Percentiles rank a stretch among this genome's conserved stretches.
Evolutionary conservation across 2,113 vertebrate genomes (phyloP).

Genomic region (Danio rerio): DNA sequence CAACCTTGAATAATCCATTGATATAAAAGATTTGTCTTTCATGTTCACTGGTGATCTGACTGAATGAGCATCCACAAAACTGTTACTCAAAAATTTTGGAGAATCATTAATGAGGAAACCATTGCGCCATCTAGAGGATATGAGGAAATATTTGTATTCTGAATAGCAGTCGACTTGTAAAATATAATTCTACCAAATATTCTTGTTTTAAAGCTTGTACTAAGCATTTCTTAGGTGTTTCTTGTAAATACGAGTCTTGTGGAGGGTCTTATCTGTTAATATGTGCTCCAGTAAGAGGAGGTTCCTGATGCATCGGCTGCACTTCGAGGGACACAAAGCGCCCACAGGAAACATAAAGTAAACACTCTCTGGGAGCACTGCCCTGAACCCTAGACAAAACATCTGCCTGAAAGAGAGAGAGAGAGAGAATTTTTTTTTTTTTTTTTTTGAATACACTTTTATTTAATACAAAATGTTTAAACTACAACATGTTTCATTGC

Average conservation of each 20-base stretch:
- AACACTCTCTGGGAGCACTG: constrained; percentile 52
- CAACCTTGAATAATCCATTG: background rate
- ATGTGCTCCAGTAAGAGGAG: constrained; percentile 31
- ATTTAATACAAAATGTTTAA: too few species aligned
- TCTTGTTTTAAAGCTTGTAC: background rate
- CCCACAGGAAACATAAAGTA: constrained; percentile 59
- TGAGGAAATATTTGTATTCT: background rate
- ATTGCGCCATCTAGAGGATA: background rate
- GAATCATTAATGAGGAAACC: background rate
- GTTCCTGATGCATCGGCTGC: background rate
- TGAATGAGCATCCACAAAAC: background rate
- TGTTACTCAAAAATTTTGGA: background rate
- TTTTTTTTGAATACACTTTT: too few species aligned
- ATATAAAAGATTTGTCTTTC: background rate
- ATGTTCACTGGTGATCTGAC: too few species aligned
- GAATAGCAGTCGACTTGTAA: background rate
- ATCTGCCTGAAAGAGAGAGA: constrained; percentile 29
- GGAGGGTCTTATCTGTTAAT: constrained; percentile 15
- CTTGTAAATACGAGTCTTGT: constrained; percentile 1
- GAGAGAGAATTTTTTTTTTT: too few species aligned
- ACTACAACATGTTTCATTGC: too few species aligned
- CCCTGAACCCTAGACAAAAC: constrained; percentile 52
- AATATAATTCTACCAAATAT: background rate
- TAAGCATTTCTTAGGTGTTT: background rate
- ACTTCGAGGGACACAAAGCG: background rate